Conservation (phyloP, 2,113 vertebrate genomes). For the Pachypanchax playfairii region DNA sequence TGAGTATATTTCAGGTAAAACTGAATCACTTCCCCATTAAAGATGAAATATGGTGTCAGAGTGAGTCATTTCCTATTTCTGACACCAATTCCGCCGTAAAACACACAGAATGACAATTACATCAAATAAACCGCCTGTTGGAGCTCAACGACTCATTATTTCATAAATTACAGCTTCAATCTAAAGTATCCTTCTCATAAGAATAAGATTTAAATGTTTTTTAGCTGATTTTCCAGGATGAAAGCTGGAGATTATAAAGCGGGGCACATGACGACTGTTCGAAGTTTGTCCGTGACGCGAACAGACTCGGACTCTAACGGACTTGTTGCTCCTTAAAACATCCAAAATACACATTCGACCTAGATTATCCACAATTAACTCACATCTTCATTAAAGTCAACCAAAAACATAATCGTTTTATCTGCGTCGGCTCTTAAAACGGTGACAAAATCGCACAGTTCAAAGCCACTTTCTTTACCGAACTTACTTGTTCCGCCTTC, state of each 20-base stretch:
- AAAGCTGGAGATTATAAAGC: conserved; percentile 62
- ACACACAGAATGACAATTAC: conserved; percentile 58
- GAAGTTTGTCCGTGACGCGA: conserved; percentile 65
- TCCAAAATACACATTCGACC: neutral
- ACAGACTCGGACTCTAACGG: conserved; percentile 38
- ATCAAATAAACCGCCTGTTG: neutral
- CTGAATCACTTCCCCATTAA: conserved; percentile 3
- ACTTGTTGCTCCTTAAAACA: conserved; percentile 67
- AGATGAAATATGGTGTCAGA: conserved; percentile 22
- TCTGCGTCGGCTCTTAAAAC: conserved; percentile 13
- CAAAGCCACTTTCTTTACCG: conserved; percentile 75
- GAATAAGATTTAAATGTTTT: neutral
- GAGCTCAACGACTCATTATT: accelerated
- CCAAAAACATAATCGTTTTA: neutral
- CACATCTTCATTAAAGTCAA: neutral
- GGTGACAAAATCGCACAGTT: conserved; percentile 53
- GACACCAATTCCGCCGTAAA: conserved; percentile 25
- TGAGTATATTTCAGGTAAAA: neutral
- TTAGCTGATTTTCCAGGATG: conserved; percentile 1
- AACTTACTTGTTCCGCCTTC: conserved; percentile 84
- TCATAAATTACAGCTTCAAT: neutral
- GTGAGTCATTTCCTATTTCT: conserved; percentile 70
- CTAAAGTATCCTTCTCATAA: accelerated
- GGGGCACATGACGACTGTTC: conserved; percentile 57
- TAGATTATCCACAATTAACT: neutral